Evolutionary conservation across 2,797 vertebrate genomes (phyloP).

Genomic region (Molossus molossus): DNA sequence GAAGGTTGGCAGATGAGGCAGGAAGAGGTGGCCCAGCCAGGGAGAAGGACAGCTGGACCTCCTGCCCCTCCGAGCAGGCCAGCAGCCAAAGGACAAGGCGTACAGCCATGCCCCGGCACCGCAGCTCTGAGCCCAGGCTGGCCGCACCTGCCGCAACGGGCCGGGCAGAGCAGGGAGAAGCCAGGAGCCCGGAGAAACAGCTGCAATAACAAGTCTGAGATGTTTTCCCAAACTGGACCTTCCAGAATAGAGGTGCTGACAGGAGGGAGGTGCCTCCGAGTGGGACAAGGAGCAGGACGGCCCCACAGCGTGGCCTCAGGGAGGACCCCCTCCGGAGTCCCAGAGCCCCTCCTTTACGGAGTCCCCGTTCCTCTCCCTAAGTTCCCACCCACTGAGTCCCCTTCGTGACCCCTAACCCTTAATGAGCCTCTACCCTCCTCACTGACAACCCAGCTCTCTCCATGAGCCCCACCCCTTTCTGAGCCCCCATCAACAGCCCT

Average conservation of each 20-base stretch:
- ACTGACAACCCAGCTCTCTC: not conserved
- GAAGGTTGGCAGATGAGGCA: not conserved
- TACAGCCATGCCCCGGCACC: fast-evolving
- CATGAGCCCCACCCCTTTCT: not conserved
- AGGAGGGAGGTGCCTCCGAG: not conserved
- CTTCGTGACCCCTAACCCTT: not conserved
- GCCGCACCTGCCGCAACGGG: not conserved
- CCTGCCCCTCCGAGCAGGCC: not conserved
- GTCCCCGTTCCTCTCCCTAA: not conserved
- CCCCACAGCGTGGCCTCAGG: not conserved
- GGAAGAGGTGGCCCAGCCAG: not conserved
- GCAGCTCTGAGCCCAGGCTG: not conserved
- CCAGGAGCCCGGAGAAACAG: conserved; percentile 1
- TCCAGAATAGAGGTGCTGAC: conserved; percentile 52
- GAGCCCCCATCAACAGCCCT: not conserved
- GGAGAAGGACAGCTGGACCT: not conserved
- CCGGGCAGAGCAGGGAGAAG: fast-evolving
- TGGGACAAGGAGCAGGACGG: not conserved
- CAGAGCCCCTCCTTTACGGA: not conserved
- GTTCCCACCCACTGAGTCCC: not conserved
- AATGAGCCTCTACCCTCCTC: not conserved
- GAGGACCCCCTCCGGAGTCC: not conserved
- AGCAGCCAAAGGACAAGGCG: not conserved
- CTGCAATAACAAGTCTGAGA: not conserved
- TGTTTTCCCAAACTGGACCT: not conserved